Conservation (phyloP, 1,140 invertebrate species). For the Wasmannia auropunctata region DNA sequence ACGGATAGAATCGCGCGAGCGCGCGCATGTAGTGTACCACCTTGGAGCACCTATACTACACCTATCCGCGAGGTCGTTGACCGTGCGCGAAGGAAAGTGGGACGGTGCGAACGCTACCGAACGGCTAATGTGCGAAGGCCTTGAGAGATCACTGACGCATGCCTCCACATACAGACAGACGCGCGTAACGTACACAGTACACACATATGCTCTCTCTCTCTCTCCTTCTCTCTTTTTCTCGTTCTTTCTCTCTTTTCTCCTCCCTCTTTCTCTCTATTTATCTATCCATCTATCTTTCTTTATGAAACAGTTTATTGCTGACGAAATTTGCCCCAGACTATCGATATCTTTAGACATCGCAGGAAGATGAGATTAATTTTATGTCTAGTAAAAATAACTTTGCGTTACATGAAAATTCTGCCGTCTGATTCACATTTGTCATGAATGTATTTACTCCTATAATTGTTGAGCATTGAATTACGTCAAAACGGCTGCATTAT, state of each 20-base stretch:
- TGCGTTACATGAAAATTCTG: background rate
- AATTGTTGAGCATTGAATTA: background rate
- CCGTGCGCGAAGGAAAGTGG: conserved; percentile 84
- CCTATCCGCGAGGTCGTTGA: conserved; percentile 81
- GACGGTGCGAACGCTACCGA: conserved; percentile 80
- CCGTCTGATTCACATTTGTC: background rate
- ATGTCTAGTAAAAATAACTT: background rate
- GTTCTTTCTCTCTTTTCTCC: background rate
- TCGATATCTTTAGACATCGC: background rate
- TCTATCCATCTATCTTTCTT: background rate
- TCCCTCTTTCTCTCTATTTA: background rate
- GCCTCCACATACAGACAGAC: conserved; percentile 60
- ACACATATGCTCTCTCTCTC: conserved; percentile 12
- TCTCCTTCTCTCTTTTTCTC: background rate
- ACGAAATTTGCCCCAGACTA: background rate
- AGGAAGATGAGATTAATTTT: background rate
- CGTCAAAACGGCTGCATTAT: background rate
- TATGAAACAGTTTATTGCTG: background rate
- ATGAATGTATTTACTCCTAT: background rate
- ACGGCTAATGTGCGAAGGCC: conserved; percentile 78
- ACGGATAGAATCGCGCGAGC: conserved; percentile 64
- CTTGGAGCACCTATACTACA: conserved; percentile 83
- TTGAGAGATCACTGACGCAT: conserved; percentile 77
- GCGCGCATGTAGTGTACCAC: conserved; percentile 73
- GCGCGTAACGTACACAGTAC: conserved; percentile 4